Percentiles rank a stretch among this genome's conserved stretches.
These are phyloP conservation scores for Chaetodon auriga DNA, from an alignment of 2,113 vertebrate species.

Conservation along the genomic window DNA sequence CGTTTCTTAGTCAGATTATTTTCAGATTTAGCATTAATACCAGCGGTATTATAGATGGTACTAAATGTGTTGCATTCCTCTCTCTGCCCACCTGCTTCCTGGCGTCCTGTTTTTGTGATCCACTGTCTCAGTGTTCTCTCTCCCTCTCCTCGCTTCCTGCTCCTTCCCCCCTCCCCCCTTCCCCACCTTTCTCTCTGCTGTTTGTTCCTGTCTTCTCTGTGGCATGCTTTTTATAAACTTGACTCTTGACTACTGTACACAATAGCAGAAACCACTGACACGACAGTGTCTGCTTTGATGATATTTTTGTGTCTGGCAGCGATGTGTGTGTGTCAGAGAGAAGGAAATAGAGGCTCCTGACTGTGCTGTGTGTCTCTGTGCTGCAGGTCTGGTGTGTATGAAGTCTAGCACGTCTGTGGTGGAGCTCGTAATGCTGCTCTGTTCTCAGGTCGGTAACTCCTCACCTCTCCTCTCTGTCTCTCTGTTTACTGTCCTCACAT, in stretches of 20 bases:
- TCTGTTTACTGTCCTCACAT: background rate
- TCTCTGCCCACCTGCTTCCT: slow-evolving; percentile 76
- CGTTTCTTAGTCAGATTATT: slow-evolving; percentile 51
- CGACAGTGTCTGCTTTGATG: slow-evolving; percentile 50
- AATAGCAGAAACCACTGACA: slow-evolving; percentile 41
- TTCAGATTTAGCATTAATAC: background rate
- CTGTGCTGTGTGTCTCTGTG: slow-evolving; percentile 64
- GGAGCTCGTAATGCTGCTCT: slow-evolving; percentile 98
- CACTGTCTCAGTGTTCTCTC: slow-evolving; percentile 74
- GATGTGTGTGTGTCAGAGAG: slow-evolving; percentile 1
- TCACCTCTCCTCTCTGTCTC: background rate
- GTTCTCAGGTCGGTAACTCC: slow-evolving; percentile 91
- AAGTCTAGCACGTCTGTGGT: slow-evolving; percentile 99
- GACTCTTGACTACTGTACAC: slow-evolving; percentile 43
- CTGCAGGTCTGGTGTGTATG: slow-evolving; percentile 96
- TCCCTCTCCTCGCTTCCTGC: slow-evolving; percentile 30
- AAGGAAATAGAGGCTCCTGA: slow-evolving; percentile 50
- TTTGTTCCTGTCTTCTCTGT: slow-evolving; percentile 78
- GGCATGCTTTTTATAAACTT: slow-evolving; percentile 72
- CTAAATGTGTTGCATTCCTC: slow-evolving; percentile 44
- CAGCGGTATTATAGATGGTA: background rate
- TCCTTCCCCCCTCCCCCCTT: background rate
- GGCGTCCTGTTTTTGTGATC: slow-evolving; percentile 71
- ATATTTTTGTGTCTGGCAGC: slow-evolving; percentile 35
- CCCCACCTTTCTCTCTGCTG: slow-evolving; percentile 33